Conservation (phyloP, 2,797 vertebrate genomes). For the Chaunax sp. region DNA sequence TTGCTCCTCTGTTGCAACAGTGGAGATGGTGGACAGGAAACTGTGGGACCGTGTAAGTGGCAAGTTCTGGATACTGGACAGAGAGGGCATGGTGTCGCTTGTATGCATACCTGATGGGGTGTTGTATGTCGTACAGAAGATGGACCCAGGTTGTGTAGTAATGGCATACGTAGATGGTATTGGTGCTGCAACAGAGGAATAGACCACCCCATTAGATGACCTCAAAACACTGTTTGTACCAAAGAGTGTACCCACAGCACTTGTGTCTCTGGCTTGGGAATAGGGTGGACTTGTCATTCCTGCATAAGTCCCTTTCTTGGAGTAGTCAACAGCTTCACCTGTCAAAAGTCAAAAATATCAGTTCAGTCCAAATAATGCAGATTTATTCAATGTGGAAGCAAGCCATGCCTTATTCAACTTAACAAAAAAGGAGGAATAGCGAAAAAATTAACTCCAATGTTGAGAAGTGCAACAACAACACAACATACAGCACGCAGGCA, state of each 20-base stretch:
- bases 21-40: slow-evolving; percentile 91
- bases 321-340: slow-evolving; percentile 99
- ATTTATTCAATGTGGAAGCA: slow-evolving; percentile 65
- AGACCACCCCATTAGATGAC: slow-evolving; percentile 97
- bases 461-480: slow-evolving; percentile 79
- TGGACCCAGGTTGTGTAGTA: slow-evolving; percentile 98
- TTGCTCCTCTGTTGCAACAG: slow-evolving; percentile 84
- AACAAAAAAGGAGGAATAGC: slow-evolving; percentile 79
- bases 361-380: slow-evolving; percentile 83
- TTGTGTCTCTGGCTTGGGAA: slow-evolving; percentile 93
- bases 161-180: slow-evolving; percentile 96
- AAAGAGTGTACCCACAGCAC: slow-evolving; percentile 84
- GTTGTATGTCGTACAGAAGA: slow-evolving; percentile 94
- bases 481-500: slow-evolving; percentile 88
- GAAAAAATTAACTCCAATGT: slow-evolving; percentile 74
- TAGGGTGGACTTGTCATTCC: slow-evolving; percentile 94
- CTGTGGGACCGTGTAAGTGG: slow-evolving; percentile 92
- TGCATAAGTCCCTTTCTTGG: slow-evolving; percentile 93
- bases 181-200: slow-evolving; percentile 96
- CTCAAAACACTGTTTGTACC: slow-evolving; percentile 92
- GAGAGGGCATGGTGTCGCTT: slow-evolving; percentile 90
- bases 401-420: slow-evolving; percentile 83
- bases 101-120: slow-evolving; percentile 90
- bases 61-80: slow-evolving; percentile 89
- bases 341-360: slow-evolving; percentile 94